A percentile compares a stretch with the other conserved stretches of the same genome.
Conservation (phyloP, 1,140 invertebrate genomes). For the Cepaea nemoralis region DNA sequence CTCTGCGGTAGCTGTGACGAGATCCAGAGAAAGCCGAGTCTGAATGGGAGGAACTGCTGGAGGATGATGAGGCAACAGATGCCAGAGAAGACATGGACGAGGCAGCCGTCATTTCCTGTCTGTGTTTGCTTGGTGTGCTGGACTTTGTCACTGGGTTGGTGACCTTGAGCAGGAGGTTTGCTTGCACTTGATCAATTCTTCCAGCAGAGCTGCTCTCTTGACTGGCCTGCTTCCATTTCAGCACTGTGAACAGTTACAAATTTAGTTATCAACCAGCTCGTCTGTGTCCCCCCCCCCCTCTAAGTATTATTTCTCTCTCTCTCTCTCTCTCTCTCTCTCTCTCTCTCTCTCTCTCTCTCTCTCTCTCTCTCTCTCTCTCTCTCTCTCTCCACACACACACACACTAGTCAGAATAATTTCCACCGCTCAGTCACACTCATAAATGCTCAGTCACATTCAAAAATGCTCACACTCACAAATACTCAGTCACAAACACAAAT, state of each 20-base stretch:
- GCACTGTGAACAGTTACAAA: not conserved
- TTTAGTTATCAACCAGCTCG: not conserved
- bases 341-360: constrained; percentile 1
- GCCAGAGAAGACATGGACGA: constrained; percentile 13
- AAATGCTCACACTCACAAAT: too few species aligned
- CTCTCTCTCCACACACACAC: too few species aligned
- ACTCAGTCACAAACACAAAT: too few species aligned
- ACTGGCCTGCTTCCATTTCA: not conserved
- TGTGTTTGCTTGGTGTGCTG: constrained; percentile 9
- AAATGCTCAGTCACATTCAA: too few species aligned
- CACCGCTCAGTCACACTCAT: too few species aligned
- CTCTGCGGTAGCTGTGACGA: not conserved
- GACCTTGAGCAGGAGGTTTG: constrained; percentile 39
- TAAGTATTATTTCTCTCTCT: not conserved
- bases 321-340: constrained; percentile 9
- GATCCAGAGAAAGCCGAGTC: not conserved
- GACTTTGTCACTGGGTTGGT: constrained; percentile 38
- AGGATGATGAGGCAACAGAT: not conserved
- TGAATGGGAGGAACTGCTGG: not conserved
- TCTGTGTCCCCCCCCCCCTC: constrained; percentile 3
- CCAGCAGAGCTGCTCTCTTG: not conserved
- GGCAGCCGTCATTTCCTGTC: not conserved
- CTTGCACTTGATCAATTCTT: constrained; percentile 5
- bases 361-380: too few species aligned
- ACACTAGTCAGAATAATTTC: too few species aligned